A percentile compares a stretch with the other conserved stretches of the same genome.
Evolutionary conservation across 2,797 vertebrate genomes (phyloP).

Genomic region (Taeniopygia guttata): DNA sequence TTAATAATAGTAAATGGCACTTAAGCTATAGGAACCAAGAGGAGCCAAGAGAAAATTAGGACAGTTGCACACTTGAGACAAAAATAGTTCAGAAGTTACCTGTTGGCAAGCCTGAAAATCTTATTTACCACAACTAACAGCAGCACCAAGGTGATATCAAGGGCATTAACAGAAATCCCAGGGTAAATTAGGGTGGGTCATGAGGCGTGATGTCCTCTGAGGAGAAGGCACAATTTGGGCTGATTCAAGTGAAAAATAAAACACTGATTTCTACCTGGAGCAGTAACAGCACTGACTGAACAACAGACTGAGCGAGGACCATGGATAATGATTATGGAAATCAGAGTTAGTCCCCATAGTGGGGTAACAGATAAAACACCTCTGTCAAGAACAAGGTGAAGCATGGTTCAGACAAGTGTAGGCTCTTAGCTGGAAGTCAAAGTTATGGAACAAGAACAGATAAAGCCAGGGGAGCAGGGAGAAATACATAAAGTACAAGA

Average conservation of each 20-base stretch:
- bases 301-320: fast-evolving
- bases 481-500: not conserved
- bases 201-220: not conserved
- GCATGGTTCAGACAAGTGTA: not conserved
- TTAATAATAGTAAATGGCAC: not conserved
- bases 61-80: not conserved
- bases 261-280: not conserved
- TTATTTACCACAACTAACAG: not conserved
- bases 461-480: not conserved
- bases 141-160: not conserved
- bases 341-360: not conserved
- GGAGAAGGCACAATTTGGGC: not conserved
- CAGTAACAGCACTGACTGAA: not conserved
- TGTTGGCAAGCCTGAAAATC: not conserved
- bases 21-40: not conserved
- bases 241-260: not conserved
- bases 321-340: not conserved
- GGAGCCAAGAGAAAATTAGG: not conserved
- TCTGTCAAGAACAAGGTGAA: not conserved
- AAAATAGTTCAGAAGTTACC: not conserved
- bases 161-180: not conserved
- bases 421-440: not conserved
- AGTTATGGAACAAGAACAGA: not conserved
- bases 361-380: not conserved
- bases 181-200: not conserved